Percentiles rank a stretch among this genome's conserved stretches.
These are phyloP conservation scores for Drosophila macrothrix DNA, from an alignment of 2,888 invertebrate genomes.

Conservation along the genomic window DNA sequence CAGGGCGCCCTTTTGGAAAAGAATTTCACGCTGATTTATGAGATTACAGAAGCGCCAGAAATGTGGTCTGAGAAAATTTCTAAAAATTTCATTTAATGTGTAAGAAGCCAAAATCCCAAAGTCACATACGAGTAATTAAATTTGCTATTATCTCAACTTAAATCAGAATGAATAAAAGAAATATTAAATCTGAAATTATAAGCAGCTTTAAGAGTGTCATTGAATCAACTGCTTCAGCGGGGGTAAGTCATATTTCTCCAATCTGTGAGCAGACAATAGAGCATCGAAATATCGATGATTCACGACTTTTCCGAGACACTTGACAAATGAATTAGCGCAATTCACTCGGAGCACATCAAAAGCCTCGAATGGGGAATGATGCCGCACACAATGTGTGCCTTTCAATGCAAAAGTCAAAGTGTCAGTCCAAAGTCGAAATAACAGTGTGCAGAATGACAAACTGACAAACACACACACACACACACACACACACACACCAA, in stretches of 20 bases:
- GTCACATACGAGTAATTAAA: not conserved
- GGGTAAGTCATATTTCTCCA: conserved; percentile 27
- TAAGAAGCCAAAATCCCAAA: not conserved
- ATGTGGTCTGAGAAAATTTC: conserved; percentile 19
- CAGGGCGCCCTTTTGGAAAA: conserved; percentile 47
- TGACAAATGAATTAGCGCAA: conserved; percentile 79
- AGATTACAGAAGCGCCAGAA: conserved; percentile 34
- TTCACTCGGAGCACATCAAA: conserved; percentile 55
- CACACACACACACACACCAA: conserved; percentile 39
- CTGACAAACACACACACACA: conserved; percentile 33
- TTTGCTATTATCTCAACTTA: conserved; percentile 15
- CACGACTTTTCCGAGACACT: conserved; percentile 63
- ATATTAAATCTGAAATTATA: conserved; percentile 5
- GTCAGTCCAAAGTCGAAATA: conserved; percentile 74
- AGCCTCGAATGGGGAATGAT: conserved; percentile 44
- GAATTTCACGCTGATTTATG: conserved; percentile 80
- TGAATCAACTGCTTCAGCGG: conserved; percentile 26
- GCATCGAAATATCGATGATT: conserved; percentile 65
- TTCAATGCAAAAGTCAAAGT: conserved; percentile 80
- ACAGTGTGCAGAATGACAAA: conserved; percentile 58
- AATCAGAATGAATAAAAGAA: conserved; percentile 11
- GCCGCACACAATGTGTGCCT: conserved; percentile 72
- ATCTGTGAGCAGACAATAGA: conserved; percentile 41
- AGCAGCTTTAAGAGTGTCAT: conserved; percentile 38
- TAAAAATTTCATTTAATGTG: conserved; percentile 12